Evolutionary conservation across 2,113 vertebrate genomes (phyloP).

Genomic region (Pogona vitticeps): DNA sequence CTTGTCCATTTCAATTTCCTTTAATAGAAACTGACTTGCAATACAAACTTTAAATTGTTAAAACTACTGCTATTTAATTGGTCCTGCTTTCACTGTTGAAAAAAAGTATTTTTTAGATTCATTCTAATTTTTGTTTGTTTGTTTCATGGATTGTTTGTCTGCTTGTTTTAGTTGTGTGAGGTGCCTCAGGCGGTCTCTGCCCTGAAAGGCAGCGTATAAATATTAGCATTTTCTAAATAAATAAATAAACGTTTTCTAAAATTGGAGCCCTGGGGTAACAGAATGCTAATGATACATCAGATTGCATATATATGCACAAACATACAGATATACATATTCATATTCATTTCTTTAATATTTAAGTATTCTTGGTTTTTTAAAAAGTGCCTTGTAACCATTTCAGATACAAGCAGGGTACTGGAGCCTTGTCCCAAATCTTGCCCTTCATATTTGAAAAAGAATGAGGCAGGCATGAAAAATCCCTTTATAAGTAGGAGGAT

Average conservation of each 20-base stretch:
- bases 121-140: too few relatives aligned
- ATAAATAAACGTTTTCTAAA: background rate
- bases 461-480: background rate
- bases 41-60: background rate
- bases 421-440: too few relatives aligned
- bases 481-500: background rate
- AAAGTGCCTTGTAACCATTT: background rate
- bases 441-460: background rate
- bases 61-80: background rate
- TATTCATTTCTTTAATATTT: background rate
- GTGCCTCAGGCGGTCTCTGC: background rate
- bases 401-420: background rate
- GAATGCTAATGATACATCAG: background rate
- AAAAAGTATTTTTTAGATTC: too few relatives aligned
- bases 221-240: background rate
- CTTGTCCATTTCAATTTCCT: too few relatives aligned
- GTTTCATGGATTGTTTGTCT: background rate
- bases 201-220: background rate
- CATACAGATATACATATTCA: background rate
- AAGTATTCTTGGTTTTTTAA: background rate
- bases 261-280: background rate
- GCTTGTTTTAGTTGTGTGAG: background rate
- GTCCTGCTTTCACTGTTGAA: too few relatives aligned
- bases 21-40: too few relatives aligned
- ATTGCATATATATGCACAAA: background rate